phyloP scores from a whole-genome alignment of 2,113 vertebrate species.

The Aspiorhynchus laticeps region DNA sequence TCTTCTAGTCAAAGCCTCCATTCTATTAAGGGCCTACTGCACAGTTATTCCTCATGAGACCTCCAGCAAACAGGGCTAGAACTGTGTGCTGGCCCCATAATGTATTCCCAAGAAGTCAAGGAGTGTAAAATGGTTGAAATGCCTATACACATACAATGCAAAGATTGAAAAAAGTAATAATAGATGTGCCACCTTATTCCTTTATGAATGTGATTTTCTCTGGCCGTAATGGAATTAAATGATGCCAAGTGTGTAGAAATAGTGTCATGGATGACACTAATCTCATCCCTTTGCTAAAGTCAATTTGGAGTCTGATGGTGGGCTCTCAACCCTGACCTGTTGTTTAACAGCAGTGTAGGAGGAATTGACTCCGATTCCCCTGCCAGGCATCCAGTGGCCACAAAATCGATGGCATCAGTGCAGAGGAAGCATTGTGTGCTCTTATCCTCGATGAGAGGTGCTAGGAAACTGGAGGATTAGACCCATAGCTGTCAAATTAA shows the following conservation, averaged over 20 bases:
- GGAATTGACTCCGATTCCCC: conserved; percentile 9
- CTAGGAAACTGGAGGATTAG: conserved; percentile 20
- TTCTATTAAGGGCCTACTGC: conserved; percentile 38
- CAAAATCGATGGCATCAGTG: conserved; percentile 22
- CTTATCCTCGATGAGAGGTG: not conserved
- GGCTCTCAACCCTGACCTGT: not conserved
- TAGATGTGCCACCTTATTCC: not conserved
- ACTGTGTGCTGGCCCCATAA: conserved; percentile 17
- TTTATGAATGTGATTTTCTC: not conserved
- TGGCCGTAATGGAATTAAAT: not conserved
- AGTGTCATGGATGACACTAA: not conserved
- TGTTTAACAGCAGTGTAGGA: not conserved
- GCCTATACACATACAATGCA: not conserved
- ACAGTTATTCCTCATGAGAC: not conserved
- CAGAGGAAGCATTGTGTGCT: conserved; percentile 4
- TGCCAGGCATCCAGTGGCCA: not conserved
- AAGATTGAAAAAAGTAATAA: not conserved
- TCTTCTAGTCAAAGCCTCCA: conserved; percentile 45
- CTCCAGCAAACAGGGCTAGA: not conserved
- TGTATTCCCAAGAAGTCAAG: not conserved
- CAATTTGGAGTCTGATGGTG: not conserved
- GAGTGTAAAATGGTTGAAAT: not conserved
- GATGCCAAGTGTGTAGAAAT: not conserved
- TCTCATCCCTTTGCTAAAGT: not conserved
- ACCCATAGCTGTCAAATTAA: conserved; percentile 18